Base-by-base conservation (phyloP, 2,797 vertebrate species). In the Anolis apletophallus region DNA sequence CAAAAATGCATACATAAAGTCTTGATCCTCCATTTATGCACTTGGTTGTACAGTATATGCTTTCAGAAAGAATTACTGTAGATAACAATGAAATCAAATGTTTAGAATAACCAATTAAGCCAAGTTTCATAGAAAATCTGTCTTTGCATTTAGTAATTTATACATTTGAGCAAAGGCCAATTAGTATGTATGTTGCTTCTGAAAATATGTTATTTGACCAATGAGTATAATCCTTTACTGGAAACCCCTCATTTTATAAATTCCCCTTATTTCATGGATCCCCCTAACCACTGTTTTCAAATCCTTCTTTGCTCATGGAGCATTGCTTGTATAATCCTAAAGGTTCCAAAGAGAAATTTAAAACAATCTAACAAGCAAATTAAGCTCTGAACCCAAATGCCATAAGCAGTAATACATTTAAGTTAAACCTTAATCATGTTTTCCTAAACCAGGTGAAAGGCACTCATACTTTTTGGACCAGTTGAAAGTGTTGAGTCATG, bases 211-310 rank as follows among this genome's bases (percentile, higher is more conserved):
- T 91, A 85, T 91, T 85, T 91, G 88, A 89, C 83, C 86, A 36
- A 71, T 87, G 91, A 87, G 87, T 85, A 87, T 93, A 93, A 95
- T 89, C 91, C 92, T 83, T 87, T 91, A 84, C 85, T 92, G 84
- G 88, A 86, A 93, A 59, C 3, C 19, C 57, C 86, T 92, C 93
- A 94, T 93, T 94, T 94, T 91, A 91, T 91, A 94, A 94, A 94
- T 92, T 87, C 90, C 88, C 84, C 86, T 92, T 92, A 93, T 93
- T 94, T 94, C 89, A 93, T 91, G 93, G 92, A 93, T 93, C 95
- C 93, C 95, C 93, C 94, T 93, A 88, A 84, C 59, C 52, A 87
- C 88, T 88, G 90, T 88, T 86, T 85, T 87, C 54, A 94, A 93
- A 93, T 93, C 90, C 90, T 95, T 88, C 91, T 95, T 88, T 94